These are phyloP conservation scores for Sebastes iracundus DNA, from an alignment of 2,797 vertebrate species.

Conservation along the genomic window DNA sequence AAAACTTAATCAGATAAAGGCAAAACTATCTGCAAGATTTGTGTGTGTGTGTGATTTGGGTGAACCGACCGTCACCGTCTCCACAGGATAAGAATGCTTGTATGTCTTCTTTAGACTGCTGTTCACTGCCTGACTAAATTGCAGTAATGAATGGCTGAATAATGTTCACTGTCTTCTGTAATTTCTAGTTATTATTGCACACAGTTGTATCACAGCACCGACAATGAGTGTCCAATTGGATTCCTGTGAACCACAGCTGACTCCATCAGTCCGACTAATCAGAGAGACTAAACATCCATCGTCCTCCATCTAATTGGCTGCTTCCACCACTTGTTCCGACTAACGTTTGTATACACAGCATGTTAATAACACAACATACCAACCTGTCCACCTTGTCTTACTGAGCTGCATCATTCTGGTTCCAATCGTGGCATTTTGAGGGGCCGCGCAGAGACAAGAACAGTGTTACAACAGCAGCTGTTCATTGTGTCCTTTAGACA, in stretches of 20 bases:
- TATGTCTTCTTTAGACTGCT: neutral
- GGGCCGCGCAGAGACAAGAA: neutral
- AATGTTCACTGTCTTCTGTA: neutral
- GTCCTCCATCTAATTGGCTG: conserved; percentile 61
- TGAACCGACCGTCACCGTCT: neutral
- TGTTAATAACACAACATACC: conserved; percentile 44
- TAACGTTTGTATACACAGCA: conserved; percentile 54
- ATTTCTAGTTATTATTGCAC: neutral
- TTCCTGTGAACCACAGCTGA: conserved; percentile 23
- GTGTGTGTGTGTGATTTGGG: neutral
- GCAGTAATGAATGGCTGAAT: neutral
- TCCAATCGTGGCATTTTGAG: conserved; percentile 18
- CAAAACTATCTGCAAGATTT: neutral
- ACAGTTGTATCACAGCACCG: neutral
- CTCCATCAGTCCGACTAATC: conserved; percentile 55
- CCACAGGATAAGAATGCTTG: neutral
- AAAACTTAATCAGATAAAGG: neutral
- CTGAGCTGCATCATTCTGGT: conserved; percentile 28
- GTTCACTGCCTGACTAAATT: neutral
- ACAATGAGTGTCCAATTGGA: conserved; percentile 14
- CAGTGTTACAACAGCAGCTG: neutral
- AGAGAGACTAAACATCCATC: conserved; percentile 54
- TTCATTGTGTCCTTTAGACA: neutral
- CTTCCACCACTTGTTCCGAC: conserved; percentile 48
- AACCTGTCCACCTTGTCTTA: conserved; percentile 36